phyloP scores from a whole-genome alignment of 2,113 vertebrate genomes.

The Argyrosomus japonicus region DNA sequence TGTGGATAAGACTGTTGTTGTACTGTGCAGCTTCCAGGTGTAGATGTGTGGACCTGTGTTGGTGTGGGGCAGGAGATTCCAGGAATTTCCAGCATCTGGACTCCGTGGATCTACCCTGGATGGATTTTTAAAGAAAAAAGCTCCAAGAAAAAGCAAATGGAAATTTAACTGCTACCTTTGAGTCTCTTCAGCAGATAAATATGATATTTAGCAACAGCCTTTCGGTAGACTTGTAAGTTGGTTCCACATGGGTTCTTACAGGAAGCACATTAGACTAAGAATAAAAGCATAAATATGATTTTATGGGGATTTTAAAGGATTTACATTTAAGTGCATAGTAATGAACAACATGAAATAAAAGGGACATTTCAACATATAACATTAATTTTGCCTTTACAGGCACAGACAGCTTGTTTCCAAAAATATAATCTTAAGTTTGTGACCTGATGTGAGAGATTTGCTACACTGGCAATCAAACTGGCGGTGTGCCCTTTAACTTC shows the following conservation, averaged over 20 bases:
- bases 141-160: constrained; percentile 1
- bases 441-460: not conserved
- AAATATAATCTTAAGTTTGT: constrained; percentile 11
- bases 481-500: not conserved
- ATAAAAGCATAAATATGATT: constrained; percentile 43
- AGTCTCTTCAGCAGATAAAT: constrained; percentile 21
- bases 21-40: constrained; percentile 21
- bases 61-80: not conserved
- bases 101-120: not conserved
- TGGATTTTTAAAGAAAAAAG: not conserved
- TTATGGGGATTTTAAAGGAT: constrained; percentile 57
- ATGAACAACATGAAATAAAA: constrained; percentile 45
- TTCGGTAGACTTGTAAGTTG: not conserved
- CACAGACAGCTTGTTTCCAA: constrained; percentile 9
- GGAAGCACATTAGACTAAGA: constrained; percentile 26
- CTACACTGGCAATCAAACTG: not conserved
- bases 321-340: constrained; percentile 42
- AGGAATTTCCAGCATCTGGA: constrained; percentile 7
- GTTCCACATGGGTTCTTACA: constrained; percentile 31
- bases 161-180: not conserved
- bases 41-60: constrained; percentile 17
- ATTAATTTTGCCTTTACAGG: not conserved
- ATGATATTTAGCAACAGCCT: constrained; percentile 22
- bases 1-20: constrained; percentile 30
- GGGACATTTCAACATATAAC: not conserved